phyloP scores from a whole-genome alignment of 2,113 vertebrate genomes.

The Pimephales promelas region DNA sequence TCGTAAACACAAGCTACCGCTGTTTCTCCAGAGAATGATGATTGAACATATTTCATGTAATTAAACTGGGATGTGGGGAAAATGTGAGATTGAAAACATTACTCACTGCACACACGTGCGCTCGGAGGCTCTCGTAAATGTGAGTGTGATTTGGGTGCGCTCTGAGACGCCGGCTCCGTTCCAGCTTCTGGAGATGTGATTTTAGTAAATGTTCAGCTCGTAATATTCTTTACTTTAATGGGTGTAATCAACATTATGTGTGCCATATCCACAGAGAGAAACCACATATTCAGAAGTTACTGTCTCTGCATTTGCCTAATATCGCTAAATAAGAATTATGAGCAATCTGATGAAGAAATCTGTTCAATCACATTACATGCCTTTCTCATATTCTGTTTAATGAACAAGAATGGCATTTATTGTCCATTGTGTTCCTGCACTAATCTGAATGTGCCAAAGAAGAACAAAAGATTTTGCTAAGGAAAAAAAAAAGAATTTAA shows the following conservation, averaged over 20 bases:
- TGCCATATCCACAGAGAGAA: not conserved
- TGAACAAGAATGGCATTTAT: not conserved
- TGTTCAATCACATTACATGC: constrained; percentile 19
- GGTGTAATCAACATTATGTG: constrained; percentile 34
- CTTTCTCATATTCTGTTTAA: not conserved
- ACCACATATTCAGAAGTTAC: not conserved
- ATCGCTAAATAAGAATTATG: constrained; percentile 19
- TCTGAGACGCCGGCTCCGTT: constrained; percentile 9
- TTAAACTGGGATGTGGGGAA: constrained; percentile 49
- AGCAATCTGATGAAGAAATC: constrained; percentile 15
- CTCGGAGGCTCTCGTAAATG: constrained; percentile 32
- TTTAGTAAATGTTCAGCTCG: constrained; percentile 12
- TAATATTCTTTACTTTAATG: constrained; percentile 37
- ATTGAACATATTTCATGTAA: constrained; percentile 48
- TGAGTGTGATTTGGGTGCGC: constrained; percentile 19
- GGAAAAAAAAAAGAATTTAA: constrained; percentile 25
- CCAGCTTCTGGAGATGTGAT: constrained; percentile 16
- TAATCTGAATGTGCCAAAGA: not conserved
- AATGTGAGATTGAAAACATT: constrained; percentile 45
- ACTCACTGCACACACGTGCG: constrained; percentile 37
- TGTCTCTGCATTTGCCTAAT: not conserved
- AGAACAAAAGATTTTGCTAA: constrained; percentile 18
- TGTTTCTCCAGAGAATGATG: constrained; percentile 30
- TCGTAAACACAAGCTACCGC: constrained; percentile 23
- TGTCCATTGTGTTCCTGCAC: not conserved